Conservation (phyloP, 35 echinoderm and acorn worm genomes). For the Strongylocentrotus purpuratus region DNA sequence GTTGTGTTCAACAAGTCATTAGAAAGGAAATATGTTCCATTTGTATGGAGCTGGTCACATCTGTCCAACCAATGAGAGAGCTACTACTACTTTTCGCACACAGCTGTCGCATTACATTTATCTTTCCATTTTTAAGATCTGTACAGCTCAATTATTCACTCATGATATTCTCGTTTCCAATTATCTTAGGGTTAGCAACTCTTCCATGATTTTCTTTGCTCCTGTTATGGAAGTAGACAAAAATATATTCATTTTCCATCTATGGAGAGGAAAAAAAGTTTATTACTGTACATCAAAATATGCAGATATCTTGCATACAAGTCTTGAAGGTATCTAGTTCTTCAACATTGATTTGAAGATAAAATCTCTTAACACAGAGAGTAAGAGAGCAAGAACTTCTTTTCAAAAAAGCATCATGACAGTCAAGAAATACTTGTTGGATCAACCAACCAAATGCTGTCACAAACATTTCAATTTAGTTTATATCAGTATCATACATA, state of each 20-base stretch:
- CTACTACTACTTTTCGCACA: constrained; percentile 51
- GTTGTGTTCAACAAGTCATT: neutral
- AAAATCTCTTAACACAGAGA: neutral
- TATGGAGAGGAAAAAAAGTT: neutral
- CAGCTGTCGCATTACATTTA: constrained; percentile 47
- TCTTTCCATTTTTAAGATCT: constrained; percentile 7
- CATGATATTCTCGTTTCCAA: neutral
- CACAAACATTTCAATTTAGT: constrained; percentile 6
- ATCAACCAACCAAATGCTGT: constrained; percentile 54
- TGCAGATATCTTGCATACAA: constrained; percentile 42
- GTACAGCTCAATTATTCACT: constrained; percentile 32
- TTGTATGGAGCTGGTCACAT: constrained; percentile 30
- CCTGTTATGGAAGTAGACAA: constrained; percentile 26
- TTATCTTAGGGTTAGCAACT: constrained; percentile 11
- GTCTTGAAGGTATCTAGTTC: neutral
- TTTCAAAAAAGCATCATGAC: constrained; percentile 14
- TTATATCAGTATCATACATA: constrained; percentile 46
- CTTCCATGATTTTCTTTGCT: constrained; percentile 6
- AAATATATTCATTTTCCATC: constrained; percentile 25
- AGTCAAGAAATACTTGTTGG: constrained; percentile 50
- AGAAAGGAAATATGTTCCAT: constrained; percentile 1
- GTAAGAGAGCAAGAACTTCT: constrained; percentile 17
- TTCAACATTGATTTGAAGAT: neutral
- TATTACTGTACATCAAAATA: constrained; percentile 41
- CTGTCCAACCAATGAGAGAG: constrained; percentile 55